Evolutionary conservation across 2,113 vertebrate genomes (phyloP).

Genomic region (Cygnus atratus): DNA sequence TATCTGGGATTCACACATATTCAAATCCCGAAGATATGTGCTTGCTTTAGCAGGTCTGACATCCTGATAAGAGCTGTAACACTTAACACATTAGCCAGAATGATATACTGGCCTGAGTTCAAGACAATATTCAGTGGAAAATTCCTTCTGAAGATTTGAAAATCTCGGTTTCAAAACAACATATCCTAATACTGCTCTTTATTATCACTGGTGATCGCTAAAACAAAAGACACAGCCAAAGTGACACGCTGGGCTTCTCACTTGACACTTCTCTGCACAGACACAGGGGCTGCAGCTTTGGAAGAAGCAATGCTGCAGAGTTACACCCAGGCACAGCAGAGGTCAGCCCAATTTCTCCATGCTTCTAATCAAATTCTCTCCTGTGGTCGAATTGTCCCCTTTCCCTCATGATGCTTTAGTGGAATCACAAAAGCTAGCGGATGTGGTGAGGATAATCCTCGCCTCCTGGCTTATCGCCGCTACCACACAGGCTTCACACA

Average conservation of each 20-base stretch:
- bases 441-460: background rate
- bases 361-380: background rate
- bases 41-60: constrained; percentile 26
- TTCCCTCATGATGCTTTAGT: background rate
- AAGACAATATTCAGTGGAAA: background rate
- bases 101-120: background rate
- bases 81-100: background rate
- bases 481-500: background rate
- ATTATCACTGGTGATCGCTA: background rate
- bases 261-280: background rate
- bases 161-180: background rate
- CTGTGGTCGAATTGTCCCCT: background rate
- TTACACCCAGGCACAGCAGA: background rate
- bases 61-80: constrained; percentile 1
- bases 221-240: background rate
- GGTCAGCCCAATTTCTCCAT: background rate
- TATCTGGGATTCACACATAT: background rate
- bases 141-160: background rate
- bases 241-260: too few relatives aligned
- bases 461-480: background rate
- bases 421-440: background rate
- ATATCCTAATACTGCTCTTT: background rate
- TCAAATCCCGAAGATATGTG: background rate
- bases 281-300: background rate
- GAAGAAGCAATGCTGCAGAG: background rate